These are phyloP conservation scores for Bombus consobrinus DNA, from an alignment of 1,140 invertebrate species.

Conservation along the genomic window DNA sequence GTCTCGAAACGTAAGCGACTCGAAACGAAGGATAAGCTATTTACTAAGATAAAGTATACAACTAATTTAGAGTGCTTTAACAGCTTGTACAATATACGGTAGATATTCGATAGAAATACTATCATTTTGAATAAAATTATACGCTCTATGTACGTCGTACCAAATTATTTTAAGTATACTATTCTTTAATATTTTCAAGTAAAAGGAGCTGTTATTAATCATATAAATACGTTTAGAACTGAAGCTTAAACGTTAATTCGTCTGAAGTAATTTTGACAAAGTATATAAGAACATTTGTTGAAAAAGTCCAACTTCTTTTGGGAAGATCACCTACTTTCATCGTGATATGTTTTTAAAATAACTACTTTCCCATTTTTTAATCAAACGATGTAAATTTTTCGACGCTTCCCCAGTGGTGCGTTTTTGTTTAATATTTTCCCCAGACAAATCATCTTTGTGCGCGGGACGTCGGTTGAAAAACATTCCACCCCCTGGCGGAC, in stretches of 20 bases:
- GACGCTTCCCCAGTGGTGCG: not conserved
- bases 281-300: not conserved
- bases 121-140: not conserved
- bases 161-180: not conserved
- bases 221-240: not conserved
- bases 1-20: not conserved
- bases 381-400: not conserved
- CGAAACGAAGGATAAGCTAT: no score
- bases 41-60: not conserved
- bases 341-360: not conserved
- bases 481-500: no score
- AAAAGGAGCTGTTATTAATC: not conserved
- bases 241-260: not conserved
- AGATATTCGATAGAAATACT: not conserved
- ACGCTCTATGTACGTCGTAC: not conserved
- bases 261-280: not conserved
- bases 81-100: not conserved
- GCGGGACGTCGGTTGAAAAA: not conserved
- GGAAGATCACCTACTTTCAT: not conserved
- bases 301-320: not conserved
- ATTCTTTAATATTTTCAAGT: not conserved
- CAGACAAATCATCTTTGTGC: not conserved
- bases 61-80: not conserved
- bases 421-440: not conserved
- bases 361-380: not conserved